Conservation (phyloP, 2,888 invertebrate species). For the Phlogophora meticulosa region DNA sequence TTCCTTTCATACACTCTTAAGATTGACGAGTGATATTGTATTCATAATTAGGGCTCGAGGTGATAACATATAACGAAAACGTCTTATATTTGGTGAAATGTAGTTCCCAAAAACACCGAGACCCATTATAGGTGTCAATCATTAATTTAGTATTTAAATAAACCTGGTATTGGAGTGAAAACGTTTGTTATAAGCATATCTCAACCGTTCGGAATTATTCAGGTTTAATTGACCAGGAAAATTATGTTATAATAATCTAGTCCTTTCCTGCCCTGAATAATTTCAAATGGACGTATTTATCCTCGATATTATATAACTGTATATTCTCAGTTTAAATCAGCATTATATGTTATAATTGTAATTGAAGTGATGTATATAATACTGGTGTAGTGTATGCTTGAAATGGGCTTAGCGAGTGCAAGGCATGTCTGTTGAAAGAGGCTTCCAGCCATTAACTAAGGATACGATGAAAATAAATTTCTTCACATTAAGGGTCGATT, state of each 20-base stretch:
- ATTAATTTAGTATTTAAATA: conserved; percentile 39
- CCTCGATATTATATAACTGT: conserved; percentile 56
- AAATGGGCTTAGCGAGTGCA: conserved; percentile 37
- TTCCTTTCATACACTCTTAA: conserved; percentile 65
- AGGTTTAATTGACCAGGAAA: conserved; percentile 52
- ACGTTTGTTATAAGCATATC: conserved; percentile 58
- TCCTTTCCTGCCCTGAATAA: conserved; percentile 61
- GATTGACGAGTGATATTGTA: conserved; percentile 46
- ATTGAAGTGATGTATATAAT: conserved; percentile 46
- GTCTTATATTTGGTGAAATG: conserved; percentile 17
- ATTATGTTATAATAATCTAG: conserved; percentile 62
- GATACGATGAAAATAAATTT: conserved; percentile 36
- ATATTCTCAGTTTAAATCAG: conserved; percentile 61
- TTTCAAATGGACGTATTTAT: conserved; percentile 58
- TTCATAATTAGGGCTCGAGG: conserved; percentile 45
- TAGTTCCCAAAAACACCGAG: conserved; percentile 6
- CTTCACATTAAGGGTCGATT: conserved; percentile 32
- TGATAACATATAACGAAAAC: conserved; percentile 40
- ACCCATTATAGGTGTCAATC: conserved; percentile 31
- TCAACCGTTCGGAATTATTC: conserved; percentile 58
- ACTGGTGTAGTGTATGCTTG: conserved; percentile 43
- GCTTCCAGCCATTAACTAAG: conserved; percentile 52
- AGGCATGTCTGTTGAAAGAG: conserved; percentile 35
- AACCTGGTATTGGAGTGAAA: conserved; percentile 33
- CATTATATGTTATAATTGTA: conserved; percentile 46